Percentiles rank a stretch among this genome's conserved stretches.
Evolutionary conservation across 2,113 vertebrate species (phyloP).

Genomic region (Odocoileus hemionus): DNA sequence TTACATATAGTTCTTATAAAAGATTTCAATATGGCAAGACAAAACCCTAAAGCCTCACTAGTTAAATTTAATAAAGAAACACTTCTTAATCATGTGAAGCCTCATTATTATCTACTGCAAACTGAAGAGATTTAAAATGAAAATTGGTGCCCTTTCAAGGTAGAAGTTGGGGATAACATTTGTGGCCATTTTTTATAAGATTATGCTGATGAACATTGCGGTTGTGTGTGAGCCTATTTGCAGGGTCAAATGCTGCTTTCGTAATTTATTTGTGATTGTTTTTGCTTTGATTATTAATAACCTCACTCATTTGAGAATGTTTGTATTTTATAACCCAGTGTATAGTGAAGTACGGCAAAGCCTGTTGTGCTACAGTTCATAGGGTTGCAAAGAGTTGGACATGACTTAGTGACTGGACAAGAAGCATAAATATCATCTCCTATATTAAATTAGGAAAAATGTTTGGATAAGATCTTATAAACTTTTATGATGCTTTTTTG

Average conservation of each 20-base stretch:
- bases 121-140: neutral
- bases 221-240: neutral
- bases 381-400: neutral
- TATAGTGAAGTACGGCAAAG: neutral
- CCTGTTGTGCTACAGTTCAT: neutral
- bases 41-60: neutral
- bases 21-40: neutral
- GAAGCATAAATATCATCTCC: neutral
- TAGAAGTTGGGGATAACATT: neutral
- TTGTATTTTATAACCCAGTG: neutral
- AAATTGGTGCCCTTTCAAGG: neutral
- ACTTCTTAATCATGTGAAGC: neutral
- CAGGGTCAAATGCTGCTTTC: neutral
- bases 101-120: neutral
- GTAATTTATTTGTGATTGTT: neutral
- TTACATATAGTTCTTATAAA: neutral
- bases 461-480: neutral
- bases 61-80: neutral
- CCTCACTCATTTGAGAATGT: neutral
- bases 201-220: neutral
- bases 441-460: slow-evolving; percentile 18
- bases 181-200: neutral
- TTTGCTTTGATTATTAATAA: slow-evolving; percentile 20
- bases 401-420: neutral
- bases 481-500: slow-evolving; percentile 46